Evolutionary conservation across 2,888 invertebrate genomes (phyloP), one percentile per base, ranked within the genome.

Genomic region (Caenorhabditis sp.): DNA sequence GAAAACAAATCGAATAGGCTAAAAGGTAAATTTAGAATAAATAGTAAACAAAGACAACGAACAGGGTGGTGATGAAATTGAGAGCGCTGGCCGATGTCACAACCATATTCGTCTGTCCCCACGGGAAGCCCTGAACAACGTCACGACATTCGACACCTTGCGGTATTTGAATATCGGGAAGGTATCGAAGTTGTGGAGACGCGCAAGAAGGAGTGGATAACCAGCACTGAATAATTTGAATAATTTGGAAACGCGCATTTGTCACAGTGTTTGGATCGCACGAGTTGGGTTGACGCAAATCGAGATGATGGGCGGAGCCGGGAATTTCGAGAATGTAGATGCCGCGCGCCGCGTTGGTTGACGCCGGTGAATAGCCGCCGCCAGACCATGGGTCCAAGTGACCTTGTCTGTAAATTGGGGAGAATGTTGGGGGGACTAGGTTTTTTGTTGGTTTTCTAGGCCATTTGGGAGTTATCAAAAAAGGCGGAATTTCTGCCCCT

Each of bases 341-440:
- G 53, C 77, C 76, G 24, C 73, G 69, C 0, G 69, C 37, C 0
- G 58, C 26, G 24, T 75, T 64, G 49, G 27, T 65, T 21, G 59
- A 53, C 17, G 58, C 59, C 0, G 58, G 37, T 50, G 61, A 66
- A 60, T 76, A 77, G n/a, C 89, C 90, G n/a, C 89, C 89, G 3
- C 88, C 86, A 23, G 88, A 88, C 90, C 90, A 90, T 1, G 90
- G 90, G 72, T 90, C 90, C 51, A 89, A 80, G 43, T 83, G 68
- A 23, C 90, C 90, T 84, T 90, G 90, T 65, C 90, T 90, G 85
- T 53, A 71, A 71, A 23, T n/a, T n/a, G n/a, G n/a, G n/a, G n/a
- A n/a, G n/a, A n/a, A n/a, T n/a, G n/a, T n/a, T n/a, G n/a, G n/a
- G n/a, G n/a, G n/a, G n/a, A n/a, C n/a, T n/a, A n/a, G n/a, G n/a